Base-by-base conservation (phyloP, 2,797 vertebrate species). In the Clarias laeviceps region DNA sequence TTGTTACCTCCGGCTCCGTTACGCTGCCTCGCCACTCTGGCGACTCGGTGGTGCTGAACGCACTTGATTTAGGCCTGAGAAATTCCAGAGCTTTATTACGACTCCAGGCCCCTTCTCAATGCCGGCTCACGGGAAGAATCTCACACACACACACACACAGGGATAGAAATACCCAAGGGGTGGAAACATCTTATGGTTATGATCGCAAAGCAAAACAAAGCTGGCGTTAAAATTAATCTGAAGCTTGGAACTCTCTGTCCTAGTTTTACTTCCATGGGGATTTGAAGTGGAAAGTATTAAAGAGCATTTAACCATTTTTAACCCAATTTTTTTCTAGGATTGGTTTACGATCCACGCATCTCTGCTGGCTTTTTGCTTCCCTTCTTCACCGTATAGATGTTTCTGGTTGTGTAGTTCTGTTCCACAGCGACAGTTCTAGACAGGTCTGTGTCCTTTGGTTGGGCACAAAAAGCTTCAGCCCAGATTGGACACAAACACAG, bases 31-130 rank as follows among this genome's bases (percentile, higher is more conserved):
- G 62, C 85, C 78, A 27, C 77, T 64, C 11, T 86, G 82, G 87
- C 87, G 87, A 84, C 85, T 87, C 72, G 64, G 84, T 14, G 34
- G 69, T 82, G 70, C 86, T 37, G 54, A 66, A 37, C 20, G 64
- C 80, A 91, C 90, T 88, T 88, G 82, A 92, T 92, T 89, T 91
- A 92, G 91, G 89, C 88, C 78, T 54, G 82, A 88, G 82, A 90
- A 91, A 93, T 93, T 93, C 89, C 90, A 88, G 84, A 90, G 89
- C 88, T 89, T 91, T 91, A 92, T 90, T 90, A 93, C 91, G 89
- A 92, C 84, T 90, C 80, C 88, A 84, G 86, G 69, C 45, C 84
- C 87, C 87, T 89, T 83, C 87, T 89, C 83, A n/a, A 37, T 11
- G 72, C 45, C n/a, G 27, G 70, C 61, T 56, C 83, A 69, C 84